Percentiles rank a stretch among this genome's conserved stretches.
phyloP scores from a whole-genome alignment of 2,888 invertebrate genomes.

The Drosophila koepferae region DNA sequence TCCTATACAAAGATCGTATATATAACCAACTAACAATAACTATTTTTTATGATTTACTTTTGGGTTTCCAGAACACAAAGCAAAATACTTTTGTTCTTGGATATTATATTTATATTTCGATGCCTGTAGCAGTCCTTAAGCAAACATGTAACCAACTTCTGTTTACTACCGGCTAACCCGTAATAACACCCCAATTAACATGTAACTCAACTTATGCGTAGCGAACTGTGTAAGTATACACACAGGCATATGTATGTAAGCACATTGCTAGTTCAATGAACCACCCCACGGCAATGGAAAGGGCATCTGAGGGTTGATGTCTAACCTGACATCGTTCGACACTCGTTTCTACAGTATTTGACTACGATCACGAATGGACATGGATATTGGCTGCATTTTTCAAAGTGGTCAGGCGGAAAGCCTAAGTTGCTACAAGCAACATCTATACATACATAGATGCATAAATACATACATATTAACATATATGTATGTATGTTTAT shows the following conservation, averaged over 20 bases:
- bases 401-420: slow-evolving; percentile 65
- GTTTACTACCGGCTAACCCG: slow-evolving; percentile 17
- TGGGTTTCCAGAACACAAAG: not conserved
- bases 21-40: no score
- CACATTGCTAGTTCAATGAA: slow-evolving; percentile 58
- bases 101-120: no score
- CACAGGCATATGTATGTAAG: not conserved
- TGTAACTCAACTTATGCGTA: slow-evolving; percentile 2
- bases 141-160: slow-evolving; percentile 21
- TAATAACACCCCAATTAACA: slow-evolving; percentile 55
- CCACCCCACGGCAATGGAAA: slow-evolving; percentile 40
- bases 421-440: slow-evolving; percentile 52
- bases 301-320: slow-evolving; percentile 65
- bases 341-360: slow-evolving; percentile 21
- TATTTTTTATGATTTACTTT: no score
- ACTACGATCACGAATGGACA: slow-evolving; percentile 35
- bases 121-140: not conserved
- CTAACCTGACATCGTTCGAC: slow-evolving; percentile 22
- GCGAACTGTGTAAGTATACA: slow-evolving; percentile 3
- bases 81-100: not conserved
- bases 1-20: no score
- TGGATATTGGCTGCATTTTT: slow-evolving; percentile 44
- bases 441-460: not conserved
- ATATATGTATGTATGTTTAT: slow-evolving; percentile 41
- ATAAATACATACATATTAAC: not conserved